These are phyloP conservation scores for Eristalis pertinax DNA, from an alignment of 2,888 invertebrate genomes.

Conservation along the genomic window DNA sequence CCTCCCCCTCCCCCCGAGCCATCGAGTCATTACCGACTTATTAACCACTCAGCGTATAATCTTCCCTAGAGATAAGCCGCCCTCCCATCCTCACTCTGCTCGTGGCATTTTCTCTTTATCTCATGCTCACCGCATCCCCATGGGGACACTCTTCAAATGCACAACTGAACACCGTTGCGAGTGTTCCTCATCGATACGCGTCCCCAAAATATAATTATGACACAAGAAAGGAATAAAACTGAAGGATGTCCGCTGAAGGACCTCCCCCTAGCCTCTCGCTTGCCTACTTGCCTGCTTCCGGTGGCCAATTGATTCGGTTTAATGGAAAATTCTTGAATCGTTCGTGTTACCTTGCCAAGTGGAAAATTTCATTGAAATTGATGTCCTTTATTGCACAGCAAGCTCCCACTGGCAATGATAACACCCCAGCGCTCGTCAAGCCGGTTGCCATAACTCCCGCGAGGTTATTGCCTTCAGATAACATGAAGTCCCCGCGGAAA, in stretches of 20 bases:
- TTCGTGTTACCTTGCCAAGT: slow-evolving; percentile 61
- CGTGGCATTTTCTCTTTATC: slow-evolving; percentile 25
- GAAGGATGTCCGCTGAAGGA: slow-evolving; percentile 42
- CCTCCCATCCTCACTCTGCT: neutral
- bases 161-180: slow-evolving; percentile 8
- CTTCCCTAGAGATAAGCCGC: slow-evolving; percentile 35
- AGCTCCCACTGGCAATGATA: slow-evolving; percentile 53
- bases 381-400: slow-evolving; percentile 57
- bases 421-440: slow-evolving; percentile 36
- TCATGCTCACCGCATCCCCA: slow-evolving; percentile 32
- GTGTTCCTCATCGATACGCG: slow-evolving; percentile 51
- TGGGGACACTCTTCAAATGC: slow-evolving; percentile 54
- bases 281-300: neutral
- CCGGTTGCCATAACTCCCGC: slow-evolving; percentile 50
- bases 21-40: slow-evolving; percentile 45
- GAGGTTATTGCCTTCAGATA: slow-evolving; percentile 65
- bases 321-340: slow-evolving; percentile 54
- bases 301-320: slow-evolving; percentile 24
- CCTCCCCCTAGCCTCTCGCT: neutral
- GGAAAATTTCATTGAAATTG: slow-evolving; percentile 67
- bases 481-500: slow-evolving; percentile 36
- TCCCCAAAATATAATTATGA: slow-evolving; percentile 39
- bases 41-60: slow-evolving; percentile 59
- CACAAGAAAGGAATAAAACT: slow-evolving; percentile 18
- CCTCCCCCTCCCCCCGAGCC: too few relatives aligned